Percentiles rank a stretch among this genome's conserved stretches.
Evolutionary conservation across 2,113 vertebrate species (phyloP).

Genomic region (Turdus rufiventris): DNA sequence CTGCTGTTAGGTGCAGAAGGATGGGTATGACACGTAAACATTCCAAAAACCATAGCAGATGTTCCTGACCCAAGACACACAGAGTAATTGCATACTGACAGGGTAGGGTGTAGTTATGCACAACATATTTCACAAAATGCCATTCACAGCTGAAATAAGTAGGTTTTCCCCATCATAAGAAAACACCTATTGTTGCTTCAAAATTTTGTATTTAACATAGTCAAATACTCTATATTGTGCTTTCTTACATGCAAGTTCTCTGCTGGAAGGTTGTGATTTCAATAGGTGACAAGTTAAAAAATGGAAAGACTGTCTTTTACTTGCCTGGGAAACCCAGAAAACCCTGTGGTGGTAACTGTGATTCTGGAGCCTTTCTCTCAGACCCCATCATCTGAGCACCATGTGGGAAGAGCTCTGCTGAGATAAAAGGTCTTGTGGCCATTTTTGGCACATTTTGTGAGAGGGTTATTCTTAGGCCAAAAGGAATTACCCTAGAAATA

Average conservation of each 20-base stretch:
- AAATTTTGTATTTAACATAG: not conserved
- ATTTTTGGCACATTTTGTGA: not conserved
- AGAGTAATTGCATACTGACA: not conserved
- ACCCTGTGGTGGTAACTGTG: not conserved
- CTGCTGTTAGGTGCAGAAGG: not conserved
- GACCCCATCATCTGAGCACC: not conserved
- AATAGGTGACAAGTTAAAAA: not conserved
- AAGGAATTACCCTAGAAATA: constrained; percentile 4
- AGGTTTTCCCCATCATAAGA: not conserved
- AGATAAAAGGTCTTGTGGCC: not conserved
- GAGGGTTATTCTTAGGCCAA: not conserved
- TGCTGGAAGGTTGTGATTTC: not conserved
- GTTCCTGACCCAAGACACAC: not conserved
- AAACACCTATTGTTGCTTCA: not conserved
- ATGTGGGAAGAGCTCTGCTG: not conserved
- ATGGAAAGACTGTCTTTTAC: not conserved
- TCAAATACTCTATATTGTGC: not conserved
- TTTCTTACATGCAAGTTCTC: not conserved
- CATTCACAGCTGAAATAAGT: not conserved
- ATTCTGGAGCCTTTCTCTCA: not conserved
- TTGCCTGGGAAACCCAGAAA: not conserved
- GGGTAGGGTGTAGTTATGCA: not conserved
- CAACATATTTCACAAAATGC: not conserved
- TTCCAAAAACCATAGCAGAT: not conserved
- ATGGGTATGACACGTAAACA: not conserved